Evolutionary conservation across 2,888 invertebrate species (phyloP).

Genomic region (Patella depressa): DNA sequence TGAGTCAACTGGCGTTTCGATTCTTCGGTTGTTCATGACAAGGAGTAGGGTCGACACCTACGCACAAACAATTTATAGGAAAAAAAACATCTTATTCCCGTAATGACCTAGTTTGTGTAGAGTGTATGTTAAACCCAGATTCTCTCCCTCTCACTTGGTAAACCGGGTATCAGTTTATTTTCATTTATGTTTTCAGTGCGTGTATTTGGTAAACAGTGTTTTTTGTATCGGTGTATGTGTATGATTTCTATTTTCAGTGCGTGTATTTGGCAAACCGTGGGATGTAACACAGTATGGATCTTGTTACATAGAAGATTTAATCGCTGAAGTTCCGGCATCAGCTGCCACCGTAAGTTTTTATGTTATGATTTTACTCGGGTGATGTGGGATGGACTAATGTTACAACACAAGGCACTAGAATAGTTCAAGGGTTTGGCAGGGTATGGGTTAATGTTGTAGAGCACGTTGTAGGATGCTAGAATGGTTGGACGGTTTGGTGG

Average conservation of each 20-base stretch:
- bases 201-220: conserved; percentile 75
- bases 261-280: conserved; percentile 76
- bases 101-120: background rate
- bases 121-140: background rate
- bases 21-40: no score
- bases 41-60: no score
- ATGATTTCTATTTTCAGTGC: conserved; percentile 47
- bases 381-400: no score
- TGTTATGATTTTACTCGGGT: background rate
- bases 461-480: no score
- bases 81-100: no score
- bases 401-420: no score
- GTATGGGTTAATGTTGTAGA: no score
- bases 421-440: no score
- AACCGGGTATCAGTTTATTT: background rate
- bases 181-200: conserved; percentile 60
- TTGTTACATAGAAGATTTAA: conserved; percentile 81
- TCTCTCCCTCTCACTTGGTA: background rate
- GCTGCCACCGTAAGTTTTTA: conserved; percentile 63
- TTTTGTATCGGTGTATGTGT: no score
- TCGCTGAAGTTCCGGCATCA: conserved; percentile 69
- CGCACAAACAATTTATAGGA: no score
- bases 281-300: conserved; percentile 90
- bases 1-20: no score
- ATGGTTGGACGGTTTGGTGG: no score